phyloP scores from a whole-genome alignment of 2,797 vertebrate genomes.

The Serranus cabrilla region DNA sequence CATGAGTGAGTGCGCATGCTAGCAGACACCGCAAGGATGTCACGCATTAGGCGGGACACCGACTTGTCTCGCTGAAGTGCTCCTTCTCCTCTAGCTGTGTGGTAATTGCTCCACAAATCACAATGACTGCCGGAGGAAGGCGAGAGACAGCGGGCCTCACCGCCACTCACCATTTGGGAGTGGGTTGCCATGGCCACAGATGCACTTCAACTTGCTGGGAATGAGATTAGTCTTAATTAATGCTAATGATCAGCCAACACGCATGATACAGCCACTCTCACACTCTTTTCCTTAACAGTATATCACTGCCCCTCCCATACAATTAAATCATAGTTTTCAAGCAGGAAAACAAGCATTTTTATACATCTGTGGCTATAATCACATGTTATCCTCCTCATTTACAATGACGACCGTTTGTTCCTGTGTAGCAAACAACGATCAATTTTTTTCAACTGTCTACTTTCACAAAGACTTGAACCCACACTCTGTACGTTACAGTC shows the following conservation, averaged over 20 bases:
- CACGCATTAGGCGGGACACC: conserved; percentile 57
- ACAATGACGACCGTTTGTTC: not conserved
- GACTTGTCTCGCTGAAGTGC: conserved; percentile 60
- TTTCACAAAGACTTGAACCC: conserved; percentile 49
- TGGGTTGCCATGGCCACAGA: conserved; percentile 78
- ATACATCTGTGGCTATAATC: not conserved
- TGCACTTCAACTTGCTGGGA: conserved; percentile 62
- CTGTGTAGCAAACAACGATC: conserved; percentile 17
- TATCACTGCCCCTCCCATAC: not conserved
- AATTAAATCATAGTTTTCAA: not conserved
- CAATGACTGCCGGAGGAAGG: conserved; percentile 64
- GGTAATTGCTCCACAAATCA: conserved; percentile 80
- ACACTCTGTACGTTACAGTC: conserved; percentile 12
- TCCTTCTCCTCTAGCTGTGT: conserved; percentile 62
- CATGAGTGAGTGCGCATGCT: not conserved
- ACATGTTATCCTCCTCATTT: not conserved
- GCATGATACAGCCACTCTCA: not conserved
- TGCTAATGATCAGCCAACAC: conserved; percentile 48
- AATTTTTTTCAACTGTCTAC: conserved; percentile 6
- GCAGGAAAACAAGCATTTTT: not conserved
- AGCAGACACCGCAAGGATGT: conserved; percentile 49
- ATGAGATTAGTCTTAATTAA: conserved; percentile 72
- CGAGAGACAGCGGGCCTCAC: conserved; percentile 41
- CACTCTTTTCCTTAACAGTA: not conserved
- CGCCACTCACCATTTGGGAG: conserved; percentile 47